phyloP scores from a whole-genome alignment of 2,113 vertebrate species.

The Parotia lawesii region DNA sequence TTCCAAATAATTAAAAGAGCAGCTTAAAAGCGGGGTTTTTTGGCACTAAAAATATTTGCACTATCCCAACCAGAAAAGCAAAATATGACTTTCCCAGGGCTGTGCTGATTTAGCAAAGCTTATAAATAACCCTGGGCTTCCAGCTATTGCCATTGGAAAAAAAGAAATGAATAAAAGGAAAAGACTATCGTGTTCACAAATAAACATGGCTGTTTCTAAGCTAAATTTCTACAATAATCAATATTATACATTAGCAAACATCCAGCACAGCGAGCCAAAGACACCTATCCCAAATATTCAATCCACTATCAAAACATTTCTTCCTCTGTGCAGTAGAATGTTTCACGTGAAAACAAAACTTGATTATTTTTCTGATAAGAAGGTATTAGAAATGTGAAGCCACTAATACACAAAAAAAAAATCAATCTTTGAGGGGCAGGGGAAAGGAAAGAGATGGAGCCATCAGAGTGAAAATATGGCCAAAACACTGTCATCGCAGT shows the following conservation, averaged over 20 bases:
- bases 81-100: not conserved
- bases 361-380: not conserved
- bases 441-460: not conserved
- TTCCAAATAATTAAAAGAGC: constrained; percentile 46
- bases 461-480: not conserved
- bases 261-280: fast-evolving
- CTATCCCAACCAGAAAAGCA: constrained; percentile 1
- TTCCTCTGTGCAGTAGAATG: not conserved
- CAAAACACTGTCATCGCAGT: not conserved
- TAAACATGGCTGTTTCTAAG: fast-evolving
- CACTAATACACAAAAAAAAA: not conserved
- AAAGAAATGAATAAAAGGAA: not conserved
- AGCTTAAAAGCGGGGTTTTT: not conserved
- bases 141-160: not conserved
- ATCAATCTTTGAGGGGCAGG: not conserved
- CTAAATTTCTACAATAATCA: not conserved
- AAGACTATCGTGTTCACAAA: not conserved
- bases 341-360: not conserved
- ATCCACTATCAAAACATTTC: not conserved
- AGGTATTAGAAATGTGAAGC: not conserved
- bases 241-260: not conserved
- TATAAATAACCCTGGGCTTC: not conserved
- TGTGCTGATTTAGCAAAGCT: constrained; percentile 8
- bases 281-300: not conserved
- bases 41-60: not conserved